Evolutionary conservation across 1,140 invertebrate species (phyloP), one percentile per base, ranked within the genome.

Genomic region (Ephestia elutella): DNA sequence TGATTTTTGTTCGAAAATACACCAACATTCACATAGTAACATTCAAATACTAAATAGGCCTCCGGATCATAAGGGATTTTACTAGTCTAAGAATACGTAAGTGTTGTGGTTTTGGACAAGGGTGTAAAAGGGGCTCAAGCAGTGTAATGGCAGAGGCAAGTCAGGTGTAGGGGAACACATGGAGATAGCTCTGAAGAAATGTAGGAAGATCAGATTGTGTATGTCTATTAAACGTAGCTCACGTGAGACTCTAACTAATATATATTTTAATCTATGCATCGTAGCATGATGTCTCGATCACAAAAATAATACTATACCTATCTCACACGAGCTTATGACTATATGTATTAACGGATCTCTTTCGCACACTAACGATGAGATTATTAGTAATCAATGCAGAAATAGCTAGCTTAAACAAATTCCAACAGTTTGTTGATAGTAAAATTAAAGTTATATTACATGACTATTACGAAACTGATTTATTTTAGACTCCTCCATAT

Each of bases 181-280:
- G 4, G 56, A 56, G 50, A 57, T 54, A 50, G 49, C 59, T 18
- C 57, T 51, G 56, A 54, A 32, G 56, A 50, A 62, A 61, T 56
- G 62, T 56, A 71, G 71, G 66, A 75, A 73, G 69, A 68, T 60
- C 74, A 15, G 65, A 54, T 72, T 60, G 50, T 63, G 62, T 72
- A 71, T 71, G 74, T 80, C 73, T 78, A 78, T 78, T 69, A 73
- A 58, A 73, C 71, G 71, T 81, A 80, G 76, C 74, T 79, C 69
- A 80, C 80, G 73, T 69, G 61, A 71, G 63, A 73, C 70, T 77
- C 25, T 59, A 56, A 49, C 63, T 54, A 70, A 68, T 67, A 57
- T 54, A 56, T 57, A 68, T 65, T n/a, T 68, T 66, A 67, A 71
- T 65, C 66, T 65, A 70, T 62, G 65, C 66, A 66, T 67, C 67